Evolutionary conservation across 2,113 vertebrate genomes (phyloP).

Genomic region (Callospermophilus lateralis): DNA sequence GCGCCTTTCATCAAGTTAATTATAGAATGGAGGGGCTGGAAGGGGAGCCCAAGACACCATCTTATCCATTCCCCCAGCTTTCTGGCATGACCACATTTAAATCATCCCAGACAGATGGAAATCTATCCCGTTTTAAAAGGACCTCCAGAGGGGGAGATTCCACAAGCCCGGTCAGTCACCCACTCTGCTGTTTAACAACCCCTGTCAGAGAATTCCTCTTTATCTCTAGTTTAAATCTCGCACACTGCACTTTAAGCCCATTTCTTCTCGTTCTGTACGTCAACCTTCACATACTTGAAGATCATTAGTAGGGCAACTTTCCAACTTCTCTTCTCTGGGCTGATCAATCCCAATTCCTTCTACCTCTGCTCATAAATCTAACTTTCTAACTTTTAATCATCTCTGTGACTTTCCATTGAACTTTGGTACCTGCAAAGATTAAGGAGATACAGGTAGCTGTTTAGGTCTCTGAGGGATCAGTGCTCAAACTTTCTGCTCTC

Average conservation of each 20-base stretch:
- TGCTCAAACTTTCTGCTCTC: background rate
- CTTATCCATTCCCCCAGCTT: slow-evolving; percentile 45
- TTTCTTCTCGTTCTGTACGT: slow-evolving; percentile 44
- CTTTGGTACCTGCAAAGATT: background rate
- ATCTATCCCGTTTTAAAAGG: slow-evolving; percentile 72
- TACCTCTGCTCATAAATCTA: slow-evolving; percentile 38
- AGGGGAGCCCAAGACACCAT: slow-evolving; percentile 54
- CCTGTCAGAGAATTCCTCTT: slow-evolving; percentile 60
- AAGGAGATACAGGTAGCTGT: background rate
- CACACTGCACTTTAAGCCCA: slow-evolving; percentile 1
- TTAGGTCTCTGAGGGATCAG: background rate
- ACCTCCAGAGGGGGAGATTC: slow-evolving; percentile 73
- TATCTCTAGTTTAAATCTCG: slow-evolving; percentile 69
- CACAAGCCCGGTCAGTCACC: slow-evolving; percentile 49
- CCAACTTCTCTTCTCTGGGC: background rate
- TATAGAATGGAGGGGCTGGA: slow-evolving; percentile 73
- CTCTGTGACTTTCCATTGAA: slow-evolving; percentile 43
- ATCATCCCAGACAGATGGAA: slow-evolving; percentile 78
- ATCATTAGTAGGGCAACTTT: slow-evolving; percentile 22
- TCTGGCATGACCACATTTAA: slow-evolving; percentile 70
- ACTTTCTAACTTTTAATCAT: slow-evolving; percentile 54
- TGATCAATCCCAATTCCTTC: slow-evolving; percentile 37
- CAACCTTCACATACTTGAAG: slow-evolving; percentile 29
- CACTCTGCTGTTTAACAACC: slow-evolving; percentile 54
- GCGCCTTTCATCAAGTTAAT: slow-evolving; percentile 79